These are phyloP conservation scores for Cerastis leucographa DNA, from an alignment of 2,888 invertebrate genomes.

Conservation along the genomic window DNA sequence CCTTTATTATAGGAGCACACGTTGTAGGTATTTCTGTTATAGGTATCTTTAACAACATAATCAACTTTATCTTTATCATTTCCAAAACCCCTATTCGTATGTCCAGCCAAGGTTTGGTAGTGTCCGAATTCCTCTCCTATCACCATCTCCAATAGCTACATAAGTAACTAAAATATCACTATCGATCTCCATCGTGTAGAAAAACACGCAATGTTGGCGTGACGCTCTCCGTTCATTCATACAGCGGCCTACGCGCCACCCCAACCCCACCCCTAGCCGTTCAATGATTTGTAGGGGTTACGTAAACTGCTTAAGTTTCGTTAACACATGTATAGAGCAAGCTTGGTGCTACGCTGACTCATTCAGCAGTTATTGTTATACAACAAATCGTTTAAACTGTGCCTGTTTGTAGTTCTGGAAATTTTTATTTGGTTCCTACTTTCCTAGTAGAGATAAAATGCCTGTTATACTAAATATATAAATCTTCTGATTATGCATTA, in stretches of 20 bases:
- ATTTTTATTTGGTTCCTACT: background rate
- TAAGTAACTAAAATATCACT: conserved; percentile 37
- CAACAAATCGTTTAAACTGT: conserved; percentile 17
- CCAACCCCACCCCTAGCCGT: conserved; percentile 55
- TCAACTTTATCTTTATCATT: background rate
- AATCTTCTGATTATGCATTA: no score
- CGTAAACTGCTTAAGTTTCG: conserved; percentile 63
- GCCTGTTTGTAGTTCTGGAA: conserved; percentile 5
- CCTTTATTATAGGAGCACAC: background rate
- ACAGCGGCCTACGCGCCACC: conserved; percentile 62
- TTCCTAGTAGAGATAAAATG: background rate
- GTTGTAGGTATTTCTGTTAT: background rate
- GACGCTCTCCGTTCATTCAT: conserved; percentile 78
- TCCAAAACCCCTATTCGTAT: background rate
- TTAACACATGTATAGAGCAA: conserved; percentile 48
- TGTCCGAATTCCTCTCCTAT: background rate
- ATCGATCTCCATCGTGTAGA: conserved; percentile 58
- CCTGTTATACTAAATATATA: background rate
- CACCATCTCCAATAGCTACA: background rate
- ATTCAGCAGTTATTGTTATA: conserved; percentile 38
- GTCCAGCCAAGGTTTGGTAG: background rate
- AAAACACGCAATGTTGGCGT: conserved; percentile 58
- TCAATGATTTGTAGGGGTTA: conserved; percentile 66
- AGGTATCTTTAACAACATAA: background rate
- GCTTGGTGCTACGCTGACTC: conserved; percentile 47